Evolutionary conservation across 2,113 vertebrate genomes (phyloP), one percentile per base, ranked within the genome.

Genomic region (Elanoides forficatus): DNA sequence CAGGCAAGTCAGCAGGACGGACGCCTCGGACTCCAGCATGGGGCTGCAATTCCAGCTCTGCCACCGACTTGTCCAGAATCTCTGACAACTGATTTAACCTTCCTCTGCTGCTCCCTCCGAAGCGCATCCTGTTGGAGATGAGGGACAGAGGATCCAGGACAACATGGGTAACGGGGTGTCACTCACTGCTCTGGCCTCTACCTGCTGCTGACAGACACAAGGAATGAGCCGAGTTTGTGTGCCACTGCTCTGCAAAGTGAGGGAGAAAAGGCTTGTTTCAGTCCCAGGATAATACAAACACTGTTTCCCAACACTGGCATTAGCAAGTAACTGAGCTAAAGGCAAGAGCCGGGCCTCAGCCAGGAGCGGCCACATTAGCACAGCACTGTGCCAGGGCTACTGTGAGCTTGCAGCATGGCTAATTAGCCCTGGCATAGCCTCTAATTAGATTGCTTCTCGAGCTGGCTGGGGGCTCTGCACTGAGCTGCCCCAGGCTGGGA

Each of bases 161-260:
- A 2, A 2, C 0, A 43, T 1, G 36, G 84, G 0, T 0, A 1
- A 4, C 0, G 4, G 7, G 73, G 26, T 1, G 1, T 23, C 42
- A 6, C 72, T 12, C 60, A 1, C 5, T 3, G 2, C 63, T 22
- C 50, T 3, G 34, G 34, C 20, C n/a, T 52, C 62, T 26, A 0
- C 63, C n/a, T n/a, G 29, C 79, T 68, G 83, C 42, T 42, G 45
- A 0, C 40, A 36, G 34, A 15, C 45, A 8, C 11, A 0, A 58
- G 62, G 58, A 32, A 25, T 0, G 8, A 86, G 75, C n/a, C 0
- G 20, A 29, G 43, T 2, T 45, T 3, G 20, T 4, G 66, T 1
- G 74, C 52, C 38, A 30, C n/a, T 30, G 42, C 86, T 21, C 80
- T 48, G 76, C 72, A 17, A 22, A 58, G 14, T 0, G 29, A 38